These are phyloP conservation scores for Pseudochaenichthys georgianus DNA, from an alignment of 2,797 vertebrate species.

Conservation along the genomic window DNA sequence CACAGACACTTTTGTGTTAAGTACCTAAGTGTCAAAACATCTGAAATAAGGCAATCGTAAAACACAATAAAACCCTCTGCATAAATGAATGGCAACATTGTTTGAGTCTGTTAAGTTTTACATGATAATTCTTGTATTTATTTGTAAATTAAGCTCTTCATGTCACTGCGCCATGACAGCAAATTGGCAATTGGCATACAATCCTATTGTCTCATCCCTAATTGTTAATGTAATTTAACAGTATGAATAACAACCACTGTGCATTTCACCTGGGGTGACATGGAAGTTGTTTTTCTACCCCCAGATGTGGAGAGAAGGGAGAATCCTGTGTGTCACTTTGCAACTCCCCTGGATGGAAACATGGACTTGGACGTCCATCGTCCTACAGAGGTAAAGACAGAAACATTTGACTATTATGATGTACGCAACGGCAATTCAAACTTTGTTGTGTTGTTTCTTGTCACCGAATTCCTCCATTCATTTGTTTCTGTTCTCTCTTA, in stretches of 20 bases:
- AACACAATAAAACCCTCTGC: too few relatives aligned
- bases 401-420: not conserved
- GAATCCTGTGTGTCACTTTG: slow-evolving; percentile 97
- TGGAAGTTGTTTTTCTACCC: slow-evolving; percentile 35
- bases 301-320: slow-evolving; percentile 95
- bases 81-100: too few relatives aligned
- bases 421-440: not conserved
- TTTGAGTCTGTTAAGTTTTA: too few relatives aligned
- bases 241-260: not conserved
- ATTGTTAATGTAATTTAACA: not conserved
- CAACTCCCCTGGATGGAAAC: slow-evolving; percentile 94
- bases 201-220: too few relatives aligned
- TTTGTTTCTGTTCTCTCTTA: slow-evolving; percentile 2
- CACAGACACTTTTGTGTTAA: too few relatives aligned
- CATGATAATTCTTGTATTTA: too few relatives aligned
- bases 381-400: slow-evolving; percentile 88
- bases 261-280: slow-evolving; percentile 3
- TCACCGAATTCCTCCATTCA: not conserved
- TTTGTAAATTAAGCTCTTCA: too few relatives aligned
- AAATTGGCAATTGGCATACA: too few relatives aligned
- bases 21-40: too few relatives aligned
- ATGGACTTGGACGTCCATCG: slow-evolving; percentile 91
- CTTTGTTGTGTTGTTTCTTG: slow-evolving; percentile 3
- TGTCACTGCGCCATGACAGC: too few relatives aligned
- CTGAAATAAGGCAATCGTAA: too few relatives aligned